Evolutionary conservation across 2,797 vertebrate genomes (phyloP).

Genomic region (Podarcis siculus): DNA sequence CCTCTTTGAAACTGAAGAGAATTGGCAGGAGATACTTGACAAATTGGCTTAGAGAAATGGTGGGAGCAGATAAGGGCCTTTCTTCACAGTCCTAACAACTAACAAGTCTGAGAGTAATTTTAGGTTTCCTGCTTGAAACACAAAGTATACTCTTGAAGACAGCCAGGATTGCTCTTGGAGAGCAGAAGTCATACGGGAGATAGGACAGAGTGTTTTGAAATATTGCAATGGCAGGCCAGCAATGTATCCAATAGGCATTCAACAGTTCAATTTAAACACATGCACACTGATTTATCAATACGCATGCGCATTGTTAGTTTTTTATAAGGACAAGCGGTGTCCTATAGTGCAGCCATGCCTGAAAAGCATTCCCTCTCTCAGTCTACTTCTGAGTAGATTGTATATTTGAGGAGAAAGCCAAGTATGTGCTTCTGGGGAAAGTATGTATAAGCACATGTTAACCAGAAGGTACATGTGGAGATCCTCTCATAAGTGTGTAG

Average conservation of each 20-base stretch:
- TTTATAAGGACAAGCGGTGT: neutral
- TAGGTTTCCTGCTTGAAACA: neutral
- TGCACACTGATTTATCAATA: neutral
- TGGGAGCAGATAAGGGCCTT: no score
- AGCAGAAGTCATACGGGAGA: neutral
- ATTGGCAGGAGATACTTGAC: no score
- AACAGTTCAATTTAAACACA: neutral
- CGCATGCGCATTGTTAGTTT: neutral
- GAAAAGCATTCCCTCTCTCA: neutral
- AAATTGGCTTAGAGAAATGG: no score
- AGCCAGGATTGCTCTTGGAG: neutral
- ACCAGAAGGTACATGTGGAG: neutral
- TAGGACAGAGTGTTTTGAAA: neutral
- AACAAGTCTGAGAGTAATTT: neutral
- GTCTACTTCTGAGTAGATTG: neutral
- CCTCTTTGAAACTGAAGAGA: no score
- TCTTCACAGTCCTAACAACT: neutral
- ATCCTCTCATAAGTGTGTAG: neutral
- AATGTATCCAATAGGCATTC: neutral
- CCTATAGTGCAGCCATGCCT: neutral
- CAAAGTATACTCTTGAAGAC: neutral
- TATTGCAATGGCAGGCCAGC: neutral
- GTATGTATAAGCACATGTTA: neutral
- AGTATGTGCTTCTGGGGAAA: neutral
- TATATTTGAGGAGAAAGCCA: neutral